Evolutionary conservation across 2,113 vertebrate genomes (phyloP), one percentile per base, ranked within the genome.

Genomic region (Stegostoma tigrinum): DNA sequence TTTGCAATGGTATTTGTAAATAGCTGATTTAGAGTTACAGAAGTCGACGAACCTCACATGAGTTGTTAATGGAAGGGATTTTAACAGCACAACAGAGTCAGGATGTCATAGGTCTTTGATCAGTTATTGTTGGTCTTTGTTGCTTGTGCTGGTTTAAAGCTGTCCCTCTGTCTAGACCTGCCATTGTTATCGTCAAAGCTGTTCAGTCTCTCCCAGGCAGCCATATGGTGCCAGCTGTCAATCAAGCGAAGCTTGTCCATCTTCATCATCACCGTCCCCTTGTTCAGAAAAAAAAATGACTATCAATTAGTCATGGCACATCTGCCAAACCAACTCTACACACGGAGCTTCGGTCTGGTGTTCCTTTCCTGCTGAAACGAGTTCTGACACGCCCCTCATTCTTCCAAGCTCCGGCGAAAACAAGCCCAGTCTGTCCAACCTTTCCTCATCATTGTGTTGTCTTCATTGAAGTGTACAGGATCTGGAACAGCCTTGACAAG

Each of bases 201-300:
- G 55, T 38, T 66, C 89, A 23, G 17, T 34, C 61, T 66, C 89
- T 34, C 89, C 64, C 89, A 91, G 89, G 15, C n/a, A 38, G 55
- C 89, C 89, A 91, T 91, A 91, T 91, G 87, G 55, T 61, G 23
- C 61, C 89, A 66, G 3, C 89, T 66, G 61, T n/a, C 55, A 91
- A 66, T 91, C 89, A 91, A 66, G 5, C 34, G 10, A 66, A 7
- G 17, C 0, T 17, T 6, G 38, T 7, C 89, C 5, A 27, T 23
- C 89, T 91, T 38, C 34, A 23, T 38, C 55, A n/a, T 21, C n/a
- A 61, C 55, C 55, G 2, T 10, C 8, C 30, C 61, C 89, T 34
- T 15, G 2, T 21, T n/a, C 61, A 91, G n/a, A n/a, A 15, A 66
- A 48, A 61, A 91, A 66, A 38, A n/a, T 66, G 6, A 38, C 89